Conservation (phyloP, 1,140 invertebrate genomes). For the Hylaeus anthracinus region DNA sequence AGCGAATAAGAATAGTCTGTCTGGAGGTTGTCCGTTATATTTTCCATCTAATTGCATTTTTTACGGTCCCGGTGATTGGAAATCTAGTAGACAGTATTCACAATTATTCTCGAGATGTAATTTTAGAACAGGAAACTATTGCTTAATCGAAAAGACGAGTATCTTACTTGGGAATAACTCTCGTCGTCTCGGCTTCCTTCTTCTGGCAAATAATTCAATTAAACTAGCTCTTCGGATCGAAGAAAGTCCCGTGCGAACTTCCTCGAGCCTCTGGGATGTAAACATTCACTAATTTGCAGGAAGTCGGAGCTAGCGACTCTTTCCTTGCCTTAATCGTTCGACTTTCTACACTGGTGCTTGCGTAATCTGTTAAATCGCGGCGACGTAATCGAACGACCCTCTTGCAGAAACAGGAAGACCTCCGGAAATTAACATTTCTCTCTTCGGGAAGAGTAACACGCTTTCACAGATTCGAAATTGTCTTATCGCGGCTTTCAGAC, state of each 20-base stretch:
- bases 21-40: too few relatives aligned
- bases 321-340: slow-evolving; percentile 52
- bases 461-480: slow-evolving; percentile 7
- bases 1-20: too few relatives aligned
- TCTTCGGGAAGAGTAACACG: not conserved
- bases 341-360: slow-evolving; percentile 59
- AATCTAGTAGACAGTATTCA: too few relatives aligned
- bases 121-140: slow-evolving; percentile 17
- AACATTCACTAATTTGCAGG: slow-evolving; percentile 44
- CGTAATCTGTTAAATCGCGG: slow-evolving; percentile 45
- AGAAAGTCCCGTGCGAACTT: slow-evolving; percentile 53
- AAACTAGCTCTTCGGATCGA: slow-evolving; percentile 12
- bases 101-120: slow-evolving; percentile 36
- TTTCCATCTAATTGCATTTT: not conserved
- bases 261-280: slow-evolving; percentile 3
- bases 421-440: slow-evolving; percentile 36
- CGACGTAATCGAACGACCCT: slow-evolving; percentile 46
- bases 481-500: not conserved
- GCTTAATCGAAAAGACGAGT: slow-evolving; percentile 40
- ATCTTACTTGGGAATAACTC: slow-evolving; percentile 36
- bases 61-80: too few relatives aligned
- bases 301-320: slow-evolving; percentile 18
- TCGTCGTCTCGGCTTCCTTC: slow-evolving; percentile 34
- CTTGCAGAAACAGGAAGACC: slow-evolving; percentile 10
- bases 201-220: slow-evolving; percentile 39